Evolutionary conservation across 2,888 invertebrate genomes (phyloP).

Genomic region (Icerya purchasi): DNA sequence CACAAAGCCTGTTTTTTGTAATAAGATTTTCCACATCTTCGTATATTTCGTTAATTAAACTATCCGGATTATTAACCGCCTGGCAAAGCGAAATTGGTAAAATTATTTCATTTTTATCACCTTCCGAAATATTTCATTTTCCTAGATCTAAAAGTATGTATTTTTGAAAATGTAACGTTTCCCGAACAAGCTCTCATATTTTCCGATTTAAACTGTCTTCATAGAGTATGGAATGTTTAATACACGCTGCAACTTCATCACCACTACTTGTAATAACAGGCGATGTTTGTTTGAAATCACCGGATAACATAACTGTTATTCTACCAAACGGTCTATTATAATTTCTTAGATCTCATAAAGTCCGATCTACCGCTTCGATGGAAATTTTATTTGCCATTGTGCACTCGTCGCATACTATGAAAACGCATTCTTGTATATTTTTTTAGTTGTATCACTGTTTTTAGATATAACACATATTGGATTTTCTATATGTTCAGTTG

Average conservation of each 20-base stretch:
- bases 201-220: neutral
- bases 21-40: neutral
- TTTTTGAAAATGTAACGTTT: neutral
- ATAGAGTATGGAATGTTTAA: neutral
- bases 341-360: neutral
- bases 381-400: neutral
- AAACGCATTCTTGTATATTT: neutral
- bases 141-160: neutral
- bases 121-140: neutral
- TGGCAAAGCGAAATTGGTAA: neutral
- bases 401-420: neutral
- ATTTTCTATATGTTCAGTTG: neutral
- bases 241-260: neutral
- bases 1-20: too few relatives aligned
- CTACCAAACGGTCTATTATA: slow-evolving; percentile 16
- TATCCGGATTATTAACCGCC: neutral
- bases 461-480: neutral
- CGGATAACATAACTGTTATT: slow-evolving; percentile 17
- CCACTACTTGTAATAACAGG: slow-evolving; percentile 18
- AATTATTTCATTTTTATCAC: neutral
- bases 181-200: neutral
- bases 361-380: neutral
- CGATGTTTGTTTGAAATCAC: slow-evolving; percentile 21
- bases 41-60: neutral
- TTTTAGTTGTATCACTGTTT: neutral